phyloP scores from a whole-genome alignment of 2,113 vertebrate genomes.

The Pholis gunnellus region DNA sequence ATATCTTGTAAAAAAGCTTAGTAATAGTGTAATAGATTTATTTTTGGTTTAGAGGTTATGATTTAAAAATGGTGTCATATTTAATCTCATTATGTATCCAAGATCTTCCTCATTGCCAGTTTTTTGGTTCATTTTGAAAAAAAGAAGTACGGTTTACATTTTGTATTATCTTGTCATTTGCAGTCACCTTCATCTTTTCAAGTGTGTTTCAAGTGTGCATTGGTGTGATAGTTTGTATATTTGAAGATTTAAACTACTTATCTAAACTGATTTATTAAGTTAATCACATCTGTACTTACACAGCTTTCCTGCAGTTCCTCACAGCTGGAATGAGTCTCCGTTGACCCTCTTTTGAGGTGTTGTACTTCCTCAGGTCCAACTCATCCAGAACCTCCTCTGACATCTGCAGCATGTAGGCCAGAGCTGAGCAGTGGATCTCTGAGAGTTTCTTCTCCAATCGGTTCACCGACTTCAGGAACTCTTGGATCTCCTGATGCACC shows the following conservation, averaged over 20 bases:
- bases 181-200: no score
- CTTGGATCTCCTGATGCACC: conserved; percentile 11
- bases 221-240: neutral
- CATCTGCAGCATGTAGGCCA: neutral
- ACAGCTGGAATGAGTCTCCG: neutral
- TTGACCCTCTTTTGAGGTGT: neutral
- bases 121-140: no score
- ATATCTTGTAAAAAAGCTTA: no score
- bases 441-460: neutral
- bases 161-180: no score
- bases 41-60: no score
- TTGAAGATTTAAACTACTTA: neutral
- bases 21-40: no score
- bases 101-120: no score
- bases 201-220: no score
- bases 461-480: neutral
- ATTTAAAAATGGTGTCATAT: no score
- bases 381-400: conserved; percentile 1
- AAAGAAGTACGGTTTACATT: no score
- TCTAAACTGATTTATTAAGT: neutral
- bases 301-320: neutral
- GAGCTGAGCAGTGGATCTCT: neutral
- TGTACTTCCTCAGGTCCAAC: neutral
- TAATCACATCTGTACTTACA: neutral
- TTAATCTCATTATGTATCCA: no score